Base-by-base conservation (phyloP, 2,113 vertebrate species). In the Scomber japonicus region DNA sequence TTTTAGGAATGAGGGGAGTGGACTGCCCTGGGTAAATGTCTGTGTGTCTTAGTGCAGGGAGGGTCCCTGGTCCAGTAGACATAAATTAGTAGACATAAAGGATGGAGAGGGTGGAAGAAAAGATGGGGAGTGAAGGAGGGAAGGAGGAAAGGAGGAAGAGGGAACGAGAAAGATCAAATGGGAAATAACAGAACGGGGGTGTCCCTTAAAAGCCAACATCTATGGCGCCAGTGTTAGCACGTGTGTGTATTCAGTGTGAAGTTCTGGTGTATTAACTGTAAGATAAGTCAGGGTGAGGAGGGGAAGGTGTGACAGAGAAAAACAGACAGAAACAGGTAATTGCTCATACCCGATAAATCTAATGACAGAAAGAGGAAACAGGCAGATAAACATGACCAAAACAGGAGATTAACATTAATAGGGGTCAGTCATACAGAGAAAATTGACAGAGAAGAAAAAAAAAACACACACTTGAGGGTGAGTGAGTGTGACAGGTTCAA, bases 101-200 rank as follows among this genome's bases (percentile, higher is more conserved):
- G 63, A 65, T 64, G 16, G n/a, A 45, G n/a, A 64, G 2, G 40
- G 62, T 55, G 64, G 50, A 10, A 70, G 46, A 83, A 48, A 12
- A 44, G 19, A 27, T 9, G 21, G 35, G 24, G 48, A 71, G 49
- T 40, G 54, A 40, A 17, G 35, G 24, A 45, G 15, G 21, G 27
- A 19, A 40, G 35, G 35, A 40, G 35, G 35, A 40, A 9, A 49
- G 46, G 30, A 60, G 24, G 16, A 75, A 10, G 55, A 49, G 48
- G 56, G 14, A 45, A 56, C 24, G 17, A 66, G 80, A 77, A 50
- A 75, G 71, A 83, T 76, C 56, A 66, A 78, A 56, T 56, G 75
- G 73, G 67, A 80, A 84, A 84, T 72, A 70, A 84, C 63, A 78
- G 59, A 88, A 71, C 24, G 69, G 51, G 69, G 51, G 53, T 63